Evolutionary conservation across 2,888 invertebrate genomes (phyloP).

Genomic region (Zeuzera pyrina): DNA sequence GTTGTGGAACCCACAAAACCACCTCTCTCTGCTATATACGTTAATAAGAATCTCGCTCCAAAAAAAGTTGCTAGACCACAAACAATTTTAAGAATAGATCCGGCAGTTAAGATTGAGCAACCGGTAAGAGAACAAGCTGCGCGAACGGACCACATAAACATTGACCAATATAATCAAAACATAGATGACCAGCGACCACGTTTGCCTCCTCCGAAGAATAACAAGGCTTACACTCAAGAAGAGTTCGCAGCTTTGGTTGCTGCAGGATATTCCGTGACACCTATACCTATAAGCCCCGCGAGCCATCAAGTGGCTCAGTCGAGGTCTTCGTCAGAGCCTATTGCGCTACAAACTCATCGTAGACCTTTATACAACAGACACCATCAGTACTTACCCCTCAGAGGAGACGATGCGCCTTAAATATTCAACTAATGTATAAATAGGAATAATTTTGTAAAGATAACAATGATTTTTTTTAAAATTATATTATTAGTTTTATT

Average conservation of each 20-base stretch:
- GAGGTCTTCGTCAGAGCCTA: constrained; percentile 36
- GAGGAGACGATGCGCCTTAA: constrained; percentile 63
- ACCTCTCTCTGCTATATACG: constrained; percentile 59
- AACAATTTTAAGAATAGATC: constrained; percentile 28
- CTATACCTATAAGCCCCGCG: constrained; percentile 56
- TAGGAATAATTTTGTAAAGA: constrained; percentile 42
- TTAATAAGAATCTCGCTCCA: constrained; percentile 51
- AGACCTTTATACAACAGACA: constrained; percentile 39
- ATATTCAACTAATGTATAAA: constrained; percentile 38
- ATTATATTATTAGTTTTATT: too few species aligned
- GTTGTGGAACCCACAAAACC: constrained; percentile 40
- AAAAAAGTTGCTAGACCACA: constrained; percentile 40
- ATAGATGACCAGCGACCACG: constrained; percentile 51
- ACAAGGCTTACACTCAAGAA: constrained; percentile 65
- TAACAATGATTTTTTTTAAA: too few species aligned
- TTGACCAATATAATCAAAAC: constrained; percentile 27
- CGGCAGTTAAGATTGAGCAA: constrained; percentile 18
- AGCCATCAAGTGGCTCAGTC: constrained; percentile 48
- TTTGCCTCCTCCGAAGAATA: constrained; percentile 65
- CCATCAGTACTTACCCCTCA: constrained; percentile 56
- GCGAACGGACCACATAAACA: constrained; percentile 20
- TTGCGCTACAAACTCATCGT: constrained; percentile 31
- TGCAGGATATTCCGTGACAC: constrained; percentile 65
- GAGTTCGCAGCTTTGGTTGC: constrained; percentile 63
- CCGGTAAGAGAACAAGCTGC: constrained; percentile 18